Conservation (phyloP, 1,140 invertebrate genomes). For the Ostrea denselamellosa region DNA sequence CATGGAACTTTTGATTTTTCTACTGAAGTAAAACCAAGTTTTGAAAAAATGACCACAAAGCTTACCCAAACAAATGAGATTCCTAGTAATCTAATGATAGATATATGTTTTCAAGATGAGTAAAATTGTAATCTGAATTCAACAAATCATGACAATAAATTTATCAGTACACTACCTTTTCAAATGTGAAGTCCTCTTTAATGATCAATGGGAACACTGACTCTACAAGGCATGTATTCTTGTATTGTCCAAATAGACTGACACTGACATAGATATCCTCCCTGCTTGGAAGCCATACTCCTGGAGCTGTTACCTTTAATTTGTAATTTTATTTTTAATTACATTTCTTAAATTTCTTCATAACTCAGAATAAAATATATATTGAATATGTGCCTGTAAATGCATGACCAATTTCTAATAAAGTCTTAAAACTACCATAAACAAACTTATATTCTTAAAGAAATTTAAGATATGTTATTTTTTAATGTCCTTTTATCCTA, state of each 20-base stretch:
- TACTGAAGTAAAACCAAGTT: too few species aligned
- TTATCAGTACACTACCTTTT: constrained; percentile 68
- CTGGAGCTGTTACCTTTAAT: constrained; percentile 75
- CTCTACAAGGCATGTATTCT: constrained; percentile 69
- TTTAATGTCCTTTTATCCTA: too few species aligned
- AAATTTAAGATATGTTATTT: too few species aligned
- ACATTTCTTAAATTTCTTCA: not conserved
- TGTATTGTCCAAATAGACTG: constrained; percentile 75
- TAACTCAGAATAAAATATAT: not conserved
- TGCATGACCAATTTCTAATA: not conserved
- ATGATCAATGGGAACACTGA: constrained; percentile 75
- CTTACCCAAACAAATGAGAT: too few species aligned
- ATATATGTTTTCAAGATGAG: too few species aligned
- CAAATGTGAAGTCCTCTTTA: constrained; percentile 74
- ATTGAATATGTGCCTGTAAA: not conserved
- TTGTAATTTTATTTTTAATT: not conserved
- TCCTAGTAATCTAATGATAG: too few species aligned
- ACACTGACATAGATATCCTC: constrained; percentile 77
- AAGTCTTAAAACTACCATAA: not conserved
- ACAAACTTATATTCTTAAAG: not conserved
- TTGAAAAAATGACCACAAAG: too few species aligned
- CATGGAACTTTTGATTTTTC: too few species aligned
- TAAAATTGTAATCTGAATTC: too few species aligned
- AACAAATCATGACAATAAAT: not conserved
- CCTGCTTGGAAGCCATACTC: constrained; percentile 75